Evolutionary conservation across 2,797 vertebrate genomes (phyloP).

Genomic region (Myripristis jacobus): DNA sequence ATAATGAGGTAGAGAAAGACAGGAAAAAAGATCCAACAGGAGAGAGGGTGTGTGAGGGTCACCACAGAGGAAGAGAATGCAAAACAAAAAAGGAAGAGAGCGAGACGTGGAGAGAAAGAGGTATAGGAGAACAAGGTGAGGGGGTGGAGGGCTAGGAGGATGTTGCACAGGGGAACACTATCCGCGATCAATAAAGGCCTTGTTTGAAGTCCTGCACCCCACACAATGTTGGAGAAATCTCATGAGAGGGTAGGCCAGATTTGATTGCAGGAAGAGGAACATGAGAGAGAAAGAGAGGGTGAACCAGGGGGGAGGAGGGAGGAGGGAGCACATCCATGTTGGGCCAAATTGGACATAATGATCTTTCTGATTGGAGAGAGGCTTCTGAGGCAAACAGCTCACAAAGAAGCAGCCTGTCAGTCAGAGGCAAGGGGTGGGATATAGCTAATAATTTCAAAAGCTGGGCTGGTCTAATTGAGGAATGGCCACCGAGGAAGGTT

Average conservation of each 20-base stretch:
- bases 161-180: conserved; percentile 63
- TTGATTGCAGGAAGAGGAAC: conserved; percentile 73
- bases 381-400: conserved; percentile 55
- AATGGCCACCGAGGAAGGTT: neutral
- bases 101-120: conserved; percentile 52
- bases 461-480: too few species aligned
- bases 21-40: conserved; percentile 28
- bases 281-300: conserved; percentile 49
- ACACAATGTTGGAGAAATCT: conserved; percentile 60
- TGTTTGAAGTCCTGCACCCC: conserved; percentile 60
- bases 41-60: conserved; percentile 55
- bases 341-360: conserved; percentile 76
- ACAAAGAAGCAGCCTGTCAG: conserved; percentile 68
- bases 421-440: conserved; percentile 46
- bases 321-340: conserved; percentile 55
- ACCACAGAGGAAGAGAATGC: conserved; percentile 56
- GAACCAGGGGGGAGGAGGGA: conserved; percentile 37
- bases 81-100: conserved; percentile 55
- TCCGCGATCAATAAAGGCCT: conserved; percentile 68
- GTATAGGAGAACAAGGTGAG: conserved; percentile 49
- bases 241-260: conserved; percentile 58
- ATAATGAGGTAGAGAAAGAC: conserved; percentile 27
- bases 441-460: conserved; percentile 43
- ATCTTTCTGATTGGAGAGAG: conserved; percentile 66
- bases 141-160: conserved; percentile 46